Conservation (phyloP, 2,888 invertebrate species). For the Baccha elongata region DNA sequence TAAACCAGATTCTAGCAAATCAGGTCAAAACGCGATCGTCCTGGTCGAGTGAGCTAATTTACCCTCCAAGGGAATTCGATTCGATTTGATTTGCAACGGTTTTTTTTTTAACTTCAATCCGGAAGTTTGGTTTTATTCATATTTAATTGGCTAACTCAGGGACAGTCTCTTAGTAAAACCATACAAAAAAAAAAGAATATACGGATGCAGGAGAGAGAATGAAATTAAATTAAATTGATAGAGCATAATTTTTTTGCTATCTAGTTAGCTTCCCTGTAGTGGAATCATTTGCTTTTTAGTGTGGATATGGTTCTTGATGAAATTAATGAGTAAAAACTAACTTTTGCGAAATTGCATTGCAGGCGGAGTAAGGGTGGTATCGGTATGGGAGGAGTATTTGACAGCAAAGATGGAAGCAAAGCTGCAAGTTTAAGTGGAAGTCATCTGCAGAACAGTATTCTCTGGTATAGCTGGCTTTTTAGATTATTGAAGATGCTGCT, state of each 20-base stretch:
- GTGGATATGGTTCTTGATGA: conserved; percentile 38
- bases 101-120: conserved; percentile 29
- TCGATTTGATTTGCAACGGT: conserved; percentile 52
- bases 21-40: conserved; percentile 65
- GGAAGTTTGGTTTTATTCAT: conserved; percentile 68
- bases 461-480: conserved; percentile 11
- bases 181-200: background rate
- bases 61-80: conserved; percentile 28
- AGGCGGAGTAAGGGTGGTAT: background rate
- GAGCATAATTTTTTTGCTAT: conserved; percentile 20
- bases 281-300: conserved; percentile 16
- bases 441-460: conserved; percentile 21
- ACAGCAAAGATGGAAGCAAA: background rate
- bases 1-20: conserved; percentile 31
- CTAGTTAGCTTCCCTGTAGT: background rate
- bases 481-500: conserved; percentile 56
- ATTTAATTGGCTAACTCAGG: conserved; percentile 58
- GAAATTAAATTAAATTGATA: conserved; percentile 58
- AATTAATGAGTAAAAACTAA: conserved; percentile 65
- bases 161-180: conserved; percentile 23
- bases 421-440: conserved; percentile 20
- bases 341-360: conserved; percentile 59
- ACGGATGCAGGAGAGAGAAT: conserved; percentile 1
- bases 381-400: background rate
- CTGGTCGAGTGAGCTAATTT: conserved; percentile 61